phyloP scores from a whole-genome alignment of 2,113 vertebrate species.

The Sebastes schlegelii region DNA sequence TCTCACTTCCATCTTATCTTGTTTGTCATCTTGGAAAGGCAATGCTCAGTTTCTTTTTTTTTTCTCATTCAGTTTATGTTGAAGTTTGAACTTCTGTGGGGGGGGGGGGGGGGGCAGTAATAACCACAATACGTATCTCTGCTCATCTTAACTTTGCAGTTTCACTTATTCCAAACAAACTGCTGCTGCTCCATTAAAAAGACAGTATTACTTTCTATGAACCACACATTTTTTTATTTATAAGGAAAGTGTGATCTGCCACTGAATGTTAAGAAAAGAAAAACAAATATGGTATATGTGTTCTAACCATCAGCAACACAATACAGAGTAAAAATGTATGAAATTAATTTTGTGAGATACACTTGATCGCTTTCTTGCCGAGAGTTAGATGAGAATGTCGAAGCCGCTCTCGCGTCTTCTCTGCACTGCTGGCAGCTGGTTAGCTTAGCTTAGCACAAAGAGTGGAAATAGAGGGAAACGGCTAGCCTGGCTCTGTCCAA shows the following conservation, averaged over 20 bases:
- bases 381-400: not conserved
- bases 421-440: too few relatives aligned
- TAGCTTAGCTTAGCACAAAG: not conserved
- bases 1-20: not conserved
- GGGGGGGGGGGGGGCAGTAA: not conserved
- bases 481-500: not conserved
- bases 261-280: not conserved
- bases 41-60: too few relatives aligned
- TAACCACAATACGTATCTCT: too few relatives aligned
- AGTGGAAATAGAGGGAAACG: not conserved
- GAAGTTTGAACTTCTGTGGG: not conserved
- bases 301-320: not conserved
- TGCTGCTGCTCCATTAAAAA: slow-evolving; percentile 5
- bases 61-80: not conserved
- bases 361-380: not conserved
- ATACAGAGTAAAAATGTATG: not conserved
- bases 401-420: not conserved
- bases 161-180: not conserved
- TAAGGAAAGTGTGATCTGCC: too few relatives aligned
- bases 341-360: not conserved
- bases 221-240: not conserved
- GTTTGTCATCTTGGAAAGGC: not conserved
- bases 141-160: not conserved
- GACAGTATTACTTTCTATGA: not conserved
- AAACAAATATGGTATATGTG: not conserved